Evolutionary conservation across 2,113 vertebrate genomes (phyloP), one percentile per base, ranked within the genome.

Genomic region (Micronycteris hirsuta): DNA sequence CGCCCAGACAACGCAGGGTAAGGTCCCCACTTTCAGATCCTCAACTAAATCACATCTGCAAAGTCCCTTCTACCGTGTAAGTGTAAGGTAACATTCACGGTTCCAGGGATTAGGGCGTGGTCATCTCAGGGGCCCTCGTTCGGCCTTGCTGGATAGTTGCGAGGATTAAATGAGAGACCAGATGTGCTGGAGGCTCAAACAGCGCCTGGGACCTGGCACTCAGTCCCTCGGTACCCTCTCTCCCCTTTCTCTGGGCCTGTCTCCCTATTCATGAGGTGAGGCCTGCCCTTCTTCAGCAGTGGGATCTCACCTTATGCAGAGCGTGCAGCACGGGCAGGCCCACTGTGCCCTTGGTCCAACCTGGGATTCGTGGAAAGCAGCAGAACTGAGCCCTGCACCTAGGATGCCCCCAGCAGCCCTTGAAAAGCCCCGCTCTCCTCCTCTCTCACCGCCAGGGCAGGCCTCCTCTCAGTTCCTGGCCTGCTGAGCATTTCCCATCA

Each of bases 401-500:
- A 56, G 61, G 76, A 76, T 0, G 1, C 70, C 47, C 71, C 45
- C 47, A 17, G 52, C 1, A 1, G 82, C 86, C 36, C 28, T 68
- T 1, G 0, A 77, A 52, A 86, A 36, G 54, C 28, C 56, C 28
- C 24, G 65, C 56, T 16, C 36, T 73, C 67, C 80, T 26, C 70
- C 36, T 58, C 58, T 82, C 56, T 77, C 82, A 28, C 31, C 7
- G 31, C n/a, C 5, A n/a, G 94, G 81, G 65, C 74, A 93, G 81
- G 56, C 88, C 83, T 86, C 41, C 58, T 85, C 47, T 87, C 36
- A 47, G 93, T 86, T 97, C 86, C 96, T 93, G 93, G 96, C 97
- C 56, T 3, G 15, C 22, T 0, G 16, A 80, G 61, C 87, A 95
- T 92, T 98, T 98, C 97, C 97, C 97, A 97, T 82, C 95, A 96